A percentile compares a stretch with the other conserved stretches of the same genome.
These are phyloP conservation scores for Chiridota heheva DNA, from an alignment of 35 echinoderm and acorn worm genomes.

Conservation along the genomic window DNA sequence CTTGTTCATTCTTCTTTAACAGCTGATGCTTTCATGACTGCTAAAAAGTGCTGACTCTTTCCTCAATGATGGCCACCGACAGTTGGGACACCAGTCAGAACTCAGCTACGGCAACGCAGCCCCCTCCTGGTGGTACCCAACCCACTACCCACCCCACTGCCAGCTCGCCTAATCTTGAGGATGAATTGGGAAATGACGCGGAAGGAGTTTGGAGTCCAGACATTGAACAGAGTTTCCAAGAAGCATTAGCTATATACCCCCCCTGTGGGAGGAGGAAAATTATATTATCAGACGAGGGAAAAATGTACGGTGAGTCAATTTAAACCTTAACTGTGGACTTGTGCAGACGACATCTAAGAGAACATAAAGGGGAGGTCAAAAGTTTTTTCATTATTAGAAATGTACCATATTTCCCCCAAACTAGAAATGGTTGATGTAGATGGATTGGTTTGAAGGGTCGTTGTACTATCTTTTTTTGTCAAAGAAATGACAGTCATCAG, in stretches of 20 bases:
- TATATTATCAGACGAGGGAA: conserved; percentile 96
- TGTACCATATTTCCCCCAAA: too few relatives aligned
- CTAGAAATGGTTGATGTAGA: too few relatives aligned
- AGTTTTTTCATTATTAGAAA: too few relatives aligned
- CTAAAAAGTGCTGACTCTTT: not conserved
- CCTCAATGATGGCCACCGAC: conserved; percentile 69
- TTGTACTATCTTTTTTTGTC: too few relatives aligned
- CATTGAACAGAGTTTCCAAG: conserved; percentile 99
- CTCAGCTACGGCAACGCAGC: conserved; percentile 53
- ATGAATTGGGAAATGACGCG: conserved; percentile 82
- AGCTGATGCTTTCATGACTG: conserved; percentile 18
- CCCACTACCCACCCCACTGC: conserved; percentile 59
- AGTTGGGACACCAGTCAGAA: conserved; percentile 70
- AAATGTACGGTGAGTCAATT: conserved; percentile 93
- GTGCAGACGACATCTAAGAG: too few relatives aligned
- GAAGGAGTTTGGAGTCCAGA: conserved; percentile 99
- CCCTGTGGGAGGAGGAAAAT: conserved; percentile 99
- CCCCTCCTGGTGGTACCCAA: conserved; percentile 46
- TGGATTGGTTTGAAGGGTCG: too few relatives aligned
- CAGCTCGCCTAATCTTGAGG: conserved; percentile 41
- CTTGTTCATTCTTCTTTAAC: not conserved
- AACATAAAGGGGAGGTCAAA: too few relatives aligned
- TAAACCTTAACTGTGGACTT: too few relatives aligned
- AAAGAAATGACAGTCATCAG: too few relatives aligned
- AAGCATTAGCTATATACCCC: conserved; percentile 97